These are phyloP conservation scores for Hylyphantes graminicola DNA, from an alignment of 1,140 invertebrate species.

Conservation along the genomic window DNA sequence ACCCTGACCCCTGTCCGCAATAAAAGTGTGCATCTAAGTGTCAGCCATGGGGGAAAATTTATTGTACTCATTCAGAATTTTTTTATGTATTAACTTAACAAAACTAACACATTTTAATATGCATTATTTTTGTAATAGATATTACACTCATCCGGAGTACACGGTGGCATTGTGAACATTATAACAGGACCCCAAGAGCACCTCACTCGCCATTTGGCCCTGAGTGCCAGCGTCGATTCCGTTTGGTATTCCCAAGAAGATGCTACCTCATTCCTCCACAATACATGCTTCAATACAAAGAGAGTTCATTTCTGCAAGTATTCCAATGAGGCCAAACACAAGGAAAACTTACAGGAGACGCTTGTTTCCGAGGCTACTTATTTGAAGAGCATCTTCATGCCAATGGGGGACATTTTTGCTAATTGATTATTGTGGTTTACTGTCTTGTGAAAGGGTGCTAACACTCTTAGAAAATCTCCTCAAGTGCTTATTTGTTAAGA, in stretches of 20 bases:
- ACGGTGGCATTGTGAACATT: constrained; percentile 71
- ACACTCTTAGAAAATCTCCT: too few relatives aligned
- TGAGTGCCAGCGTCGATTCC: constrained; percentile 4
- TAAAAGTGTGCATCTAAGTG: too few relatives aligned
- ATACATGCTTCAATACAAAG: not conserved
- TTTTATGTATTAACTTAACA: too few relatives aligned
- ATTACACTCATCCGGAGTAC: constrained; percentile 71
- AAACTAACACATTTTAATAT: too few relatives aligned
- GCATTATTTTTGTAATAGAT: constrained; percentile 64
- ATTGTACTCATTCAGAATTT: too few relatives aligned
- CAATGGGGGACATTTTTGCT: constrained; percentile 19
- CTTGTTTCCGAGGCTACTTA: not conserved
- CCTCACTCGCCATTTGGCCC: constrained; percentile 61
- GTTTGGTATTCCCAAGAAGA: constrained; percentile 12
- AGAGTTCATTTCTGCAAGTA: not conserved
- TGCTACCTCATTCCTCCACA: not conserved
- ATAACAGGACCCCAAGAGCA: constrained; percentile 70
- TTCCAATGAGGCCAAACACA: not conserved
- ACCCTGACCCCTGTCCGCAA: too few relatives aligned
- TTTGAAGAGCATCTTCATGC: constrained; percentile 6
- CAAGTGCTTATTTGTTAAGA: too few relatives aligned
- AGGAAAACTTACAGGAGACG: not conserved
- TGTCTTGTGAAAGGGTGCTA: too few relatives aligned
- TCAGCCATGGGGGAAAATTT: too few relatives aligned
- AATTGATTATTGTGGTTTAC: not conserved